Percentiles rank a stretch among this genome's conserved stretches.
Conservation (phyloP, 2,113 vertebrate genomes). For the Bos javanicus region DNA sequence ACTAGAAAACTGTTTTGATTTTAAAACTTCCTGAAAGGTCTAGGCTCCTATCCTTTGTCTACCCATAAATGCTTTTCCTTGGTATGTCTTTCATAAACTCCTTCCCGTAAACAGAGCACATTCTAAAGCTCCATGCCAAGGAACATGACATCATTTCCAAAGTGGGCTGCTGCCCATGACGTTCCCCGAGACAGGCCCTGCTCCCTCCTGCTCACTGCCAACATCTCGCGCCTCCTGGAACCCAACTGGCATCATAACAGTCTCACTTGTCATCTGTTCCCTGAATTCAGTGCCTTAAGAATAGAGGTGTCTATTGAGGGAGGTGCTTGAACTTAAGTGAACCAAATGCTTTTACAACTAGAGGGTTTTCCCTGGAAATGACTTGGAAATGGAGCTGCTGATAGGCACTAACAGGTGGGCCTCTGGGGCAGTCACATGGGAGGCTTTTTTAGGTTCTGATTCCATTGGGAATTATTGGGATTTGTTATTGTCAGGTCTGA, state of each 20-base stretch:
- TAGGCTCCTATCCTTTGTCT: background rate
- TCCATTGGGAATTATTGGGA: conserved; percentile 32
- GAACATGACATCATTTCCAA: background rate
- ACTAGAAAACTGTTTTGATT: background rate
- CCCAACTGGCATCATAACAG: background rate
- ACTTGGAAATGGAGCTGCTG: conserved; percentile 56
- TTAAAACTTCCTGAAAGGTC: background rate
- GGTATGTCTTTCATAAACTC: background rate
- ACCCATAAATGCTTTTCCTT: background rate
- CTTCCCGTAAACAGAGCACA: background rate
- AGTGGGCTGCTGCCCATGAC: background rate
- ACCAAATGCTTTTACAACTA: conserved; percentile 53
- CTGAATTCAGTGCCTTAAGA: background rate
- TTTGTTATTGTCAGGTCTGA: conserved; percentile 44
- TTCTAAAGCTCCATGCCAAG: background rate
- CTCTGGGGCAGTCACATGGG: conserved; percentile 25
- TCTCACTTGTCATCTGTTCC: background rate
- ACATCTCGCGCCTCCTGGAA: background rate
- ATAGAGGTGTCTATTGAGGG: background rate
- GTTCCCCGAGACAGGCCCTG: background rate
- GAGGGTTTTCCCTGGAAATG: conserved; percentile 50
- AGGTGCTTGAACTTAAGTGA: conserved; percentile 32
- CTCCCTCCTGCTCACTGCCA: too few relatives aligned
- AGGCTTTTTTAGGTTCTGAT: conserved; percentile 10
- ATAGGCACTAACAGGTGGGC: conserved; percentile 51